Conservation (phyloP, 2,113 vertebrate species). For the Poecilia latipinna region DNA sequence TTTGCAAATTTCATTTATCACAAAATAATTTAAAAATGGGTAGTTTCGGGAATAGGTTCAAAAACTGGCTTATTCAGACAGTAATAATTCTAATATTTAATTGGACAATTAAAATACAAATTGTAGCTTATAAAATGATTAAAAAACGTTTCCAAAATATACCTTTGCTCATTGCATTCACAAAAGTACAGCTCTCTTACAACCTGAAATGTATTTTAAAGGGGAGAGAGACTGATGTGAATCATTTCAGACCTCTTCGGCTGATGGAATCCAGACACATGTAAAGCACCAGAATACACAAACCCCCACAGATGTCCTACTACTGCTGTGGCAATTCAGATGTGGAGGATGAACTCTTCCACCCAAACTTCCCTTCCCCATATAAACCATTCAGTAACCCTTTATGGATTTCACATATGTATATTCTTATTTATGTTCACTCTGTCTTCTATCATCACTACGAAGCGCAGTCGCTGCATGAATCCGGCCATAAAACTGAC, state of each 20-base stretch:
- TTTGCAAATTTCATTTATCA: no score
- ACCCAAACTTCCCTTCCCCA: conserved; percentile 59
- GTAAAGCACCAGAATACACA: conserved; percentile 34
- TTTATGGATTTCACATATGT: conserved; percentile 77
- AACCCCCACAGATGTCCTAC: conserved; percentile 49
- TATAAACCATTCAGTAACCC: conserved; percentile 59
- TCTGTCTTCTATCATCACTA: conserved; percentile 71
- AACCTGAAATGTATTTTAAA: background rate
- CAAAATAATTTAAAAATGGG: no score
- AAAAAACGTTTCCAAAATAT: background rate
- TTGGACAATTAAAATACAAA: background rate
- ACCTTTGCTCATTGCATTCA: background rate
- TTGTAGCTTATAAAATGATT: background rate
- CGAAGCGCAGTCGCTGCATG: conserved; percentile 71
- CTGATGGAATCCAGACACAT: conserved; percentile 36
- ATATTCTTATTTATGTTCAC: conserved; percentile 71
- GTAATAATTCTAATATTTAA: background rate
- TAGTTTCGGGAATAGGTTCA: background rate
- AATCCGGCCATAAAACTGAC: conserved; percentile 76
- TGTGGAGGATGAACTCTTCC: conserved; percentile 65
- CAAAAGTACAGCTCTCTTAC: background rate
- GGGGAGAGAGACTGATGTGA: conserved; percentile 13
- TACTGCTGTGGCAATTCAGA: conserved; percentile 66
- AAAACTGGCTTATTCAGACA: background rate
- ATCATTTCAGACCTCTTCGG: conserved; percentile 38